These are phyloP conservation scores for Eurois occulta DNA, from an alignment of 2,888 invertebrate species.

Conservation along the genomic window DNA sequence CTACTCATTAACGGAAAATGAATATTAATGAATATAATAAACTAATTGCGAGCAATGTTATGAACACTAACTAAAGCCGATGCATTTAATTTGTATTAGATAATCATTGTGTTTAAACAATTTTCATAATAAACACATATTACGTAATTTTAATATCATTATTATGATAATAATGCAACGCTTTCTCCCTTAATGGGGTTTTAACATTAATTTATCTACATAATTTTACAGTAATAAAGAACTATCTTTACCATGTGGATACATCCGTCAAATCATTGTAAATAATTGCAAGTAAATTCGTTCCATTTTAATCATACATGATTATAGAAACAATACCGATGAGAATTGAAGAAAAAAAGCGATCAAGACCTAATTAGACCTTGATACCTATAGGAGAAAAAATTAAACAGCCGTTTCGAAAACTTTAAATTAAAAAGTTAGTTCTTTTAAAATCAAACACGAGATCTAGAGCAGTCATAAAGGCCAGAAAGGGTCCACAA, in stretches of 20 bases:
- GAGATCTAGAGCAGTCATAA: slow-evolving; percentile 52
- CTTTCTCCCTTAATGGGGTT: slow-evolving; percentile 38
- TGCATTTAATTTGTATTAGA: slow-evolving; percentile 41
- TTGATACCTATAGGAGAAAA: background rate
- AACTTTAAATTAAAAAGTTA: background rate
- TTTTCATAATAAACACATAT: slow-evolving; percentile 16
- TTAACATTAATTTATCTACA: slow-evolving; percentile 9
- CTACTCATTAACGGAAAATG: slow-evolving; percentile 33
- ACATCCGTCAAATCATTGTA: background rate
- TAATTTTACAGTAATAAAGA: slow-evolving; percentile 15
- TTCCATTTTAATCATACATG: background rate
- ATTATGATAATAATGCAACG: slow-evolving; percentile 35
- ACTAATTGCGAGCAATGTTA: slow-evolving; percentile 32
- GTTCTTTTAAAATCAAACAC: slow-evolving; percentile 34
- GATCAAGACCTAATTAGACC: background rate
- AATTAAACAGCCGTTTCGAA: background rate
- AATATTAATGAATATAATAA: slow-evolving; percentile 22
- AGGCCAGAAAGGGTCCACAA: slow-evolving; percentile 50
- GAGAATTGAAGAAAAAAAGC: background rate
- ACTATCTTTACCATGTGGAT: background rate
- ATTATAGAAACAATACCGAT: background rate
- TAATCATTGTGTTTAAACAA: slow-evolving; percentile 38
- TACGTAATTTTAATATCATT: slow-evolving; percentile 16
- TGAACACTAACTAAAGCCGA: slow-evolving; percentile 18
- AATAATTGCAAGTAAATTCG: background rate